These are phyloP conservation scores for Drosophila mayri DNA, from an alignment of 1,140 invertebrate species.

Conservation along the genomic window DNA sequence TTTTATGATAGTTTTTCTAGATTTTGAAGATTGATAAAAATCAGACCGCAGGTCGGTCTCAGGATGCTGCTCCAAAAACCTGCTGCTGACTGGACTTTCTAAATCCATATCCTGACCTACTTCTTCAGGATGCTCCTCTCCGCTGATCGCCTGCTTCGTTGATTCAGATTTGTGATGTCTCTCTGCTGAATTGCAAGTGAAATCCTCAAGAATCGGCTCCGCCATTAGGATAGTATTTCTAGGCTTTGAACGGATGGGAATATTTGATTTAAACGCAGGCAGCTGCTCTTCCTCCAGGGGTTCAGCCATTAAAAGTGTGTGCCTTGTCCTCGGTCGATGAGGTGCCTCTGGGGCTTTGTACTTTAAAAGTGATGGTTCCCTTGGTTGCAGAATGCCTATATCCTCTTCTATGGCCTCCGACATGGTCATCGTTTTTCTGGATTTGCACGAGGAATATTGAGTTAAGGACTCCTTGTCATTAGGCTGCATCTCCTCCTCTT, in stretches of 20 bases:
- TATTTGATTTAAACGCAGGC: not conserved
- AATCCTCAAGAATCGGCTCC: not conserved
- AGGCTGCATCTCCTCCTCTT: not conserved
- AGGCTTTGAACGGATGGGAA: not conserved
- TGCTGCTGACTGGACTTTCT: not conserved
- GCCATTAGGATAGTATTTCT: conserved; percentile 3
- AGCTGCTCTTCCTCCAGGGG: conserved; percentile 4
- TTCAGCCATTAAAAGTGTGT: conserved; percentile 1
- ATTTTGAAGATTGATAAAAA: not conserved
- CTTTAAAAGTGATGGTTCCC: not conserved
- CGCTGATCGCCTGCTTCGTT: not conserved
- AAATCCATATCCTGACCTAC: not conserved
- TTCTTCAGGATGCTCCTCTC: not conserved
- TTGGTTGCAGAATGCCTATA: not conserved
- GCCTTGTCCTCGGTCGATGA: not conserved
- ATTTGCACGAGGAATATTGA: not conserved
- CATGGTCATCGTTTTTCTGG: conserved; percentile 4
- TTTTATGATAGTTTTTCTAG: not conserved
- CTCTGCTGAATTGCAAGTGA: not conserved
- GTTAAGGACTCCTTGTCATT: not conserved
- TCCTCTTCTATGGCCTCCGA: conserved; percentile 11
- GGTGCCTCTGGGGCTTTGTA: not conserved
- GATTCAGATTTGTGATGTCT: not conserved
- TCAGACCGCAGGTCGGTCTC: not conserved
- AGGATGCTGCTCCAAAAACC: not conserved